Evolutionary conservation across 1,140 invertebrate species (phyloP), one percentile per base, ranked within the genome.

Genomic region (Drosophila mojavensis): DNA sequence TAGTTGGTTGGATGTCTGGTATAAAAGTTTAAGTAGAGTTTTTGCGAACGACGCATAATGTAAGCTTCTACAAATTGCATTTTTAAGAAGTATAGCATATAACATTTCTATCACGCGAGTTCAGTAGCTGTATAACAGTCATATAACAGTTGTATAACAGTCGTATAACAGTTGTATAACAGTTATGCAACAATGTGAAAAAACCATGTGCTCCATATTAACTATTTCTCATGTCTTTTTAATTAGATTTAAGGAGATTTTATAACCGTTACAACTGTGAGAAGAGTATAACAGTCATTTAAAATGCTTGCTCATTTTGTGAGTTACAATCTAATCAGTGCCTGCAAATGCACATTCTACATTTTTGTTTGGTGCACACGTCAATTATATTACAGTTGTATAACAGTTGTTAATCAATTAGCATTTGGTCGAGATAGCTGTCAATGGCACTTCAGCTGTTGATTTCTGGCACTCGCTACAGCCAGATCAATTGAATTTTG

Each of bases 401-500:
- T 17, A 39, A 55, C 53, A 39, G 53, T 55, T n/a, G 43, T 47
- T 47, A 17, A 20, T 17, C 15, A 55, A 17, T 20, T 36, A 20
- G 45, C 7, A 26, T 50, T 62, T n/a, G 26, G 41, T n/a, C 26
- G n/a, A 24, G n/a, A 30, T 33, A 9, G 45, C 45, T 33, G 45
- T 24, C 59, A 62, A 26, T 51, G 20, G 28, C 47, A 62, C 60
- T 62, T 51, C 13, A 39, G 13, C 60, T 47, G 60, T 50, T 39
- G 60, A 62, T 50, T 62, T 33, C 30, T 36, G 45, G 26, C 58
- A 60, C 41, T 30, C 24, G 48, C 24, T 3, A 17, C 43, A 13
- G n/a, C n/a, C 47, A 39, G 30, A 62, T 62, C 60, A 62, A 62
- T 62, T 62, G 47, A 51, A 51, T 55, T 36, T 51, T 50, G 30